phyloP scores from a whole-genome alignment of 2,888 invertebrate species.

The Cephus runcator region DNA sequence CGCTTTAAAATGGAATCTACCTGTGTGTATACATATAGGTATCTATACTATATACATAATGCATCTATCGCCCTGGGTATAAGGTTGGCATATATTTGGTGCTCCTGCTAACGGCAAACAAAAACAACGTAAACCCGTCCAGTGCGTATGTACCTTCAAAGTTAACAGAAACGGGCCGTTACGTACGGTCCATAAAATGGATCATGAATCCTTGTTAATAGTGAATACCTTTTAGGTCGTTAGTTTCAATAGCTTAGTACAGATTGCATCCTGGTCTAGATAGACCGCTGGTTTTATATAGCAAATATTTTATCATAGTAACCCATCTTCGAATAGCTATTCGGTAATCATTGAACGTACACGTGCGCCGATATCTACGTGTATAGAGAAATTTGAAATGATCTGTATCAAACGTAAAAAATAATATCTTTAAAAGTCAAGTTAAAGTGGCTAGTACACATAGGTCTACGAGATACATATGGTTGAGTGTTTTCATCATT shows the following conservation, averaged over 20 bases:
- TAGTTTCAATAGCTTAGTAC: constrained; percentile 35
- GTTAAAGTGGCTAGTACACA: too few species aligned
- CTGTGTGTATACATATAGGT: not conserved
- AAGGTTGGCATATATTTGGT: constrained; percentile 4
- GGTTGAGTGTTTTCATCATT: too few species aligned
- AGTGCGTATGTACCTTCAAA: constrained; percentile 3
- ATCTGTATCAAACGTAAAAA: too few species aligned
- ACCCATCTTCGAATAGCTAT: constrained; percentile 1
- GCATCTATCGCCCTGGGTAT: not conserved
- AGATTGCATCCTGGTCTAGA: not conserved
- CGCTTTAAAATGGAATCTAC: not conserved
- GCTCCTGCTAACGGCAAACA: constrained; percentile 39
- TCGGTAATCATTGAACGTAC: too few species aligned
- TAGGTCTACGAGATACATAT: too few species aligned
- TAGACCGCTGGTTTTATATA: not conserved
- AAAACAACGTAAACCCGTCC: constrained; percentile 27
- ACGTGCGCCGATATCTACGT: too few species aligned
- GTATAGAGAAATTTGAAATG: too few species aligned
- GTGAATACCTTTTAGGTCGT: constrained; percentile 38
- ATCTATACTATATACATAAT: not conserved
- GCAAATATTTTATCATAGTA: constrained; percentile 13
- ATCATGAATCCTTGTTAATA: constrained; percentile 45
- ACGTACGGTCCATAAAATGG: constrained; percentile 41
- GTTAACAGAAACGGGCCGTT: constrained; percentile 30
- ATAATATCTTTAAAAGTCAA: too few species aligned